Percentiles rank a stretch among this genome's conserved stretches.
Conservation (phyloP, 2,888 invertebrate species). For the Mycogona germanica region DNA sequence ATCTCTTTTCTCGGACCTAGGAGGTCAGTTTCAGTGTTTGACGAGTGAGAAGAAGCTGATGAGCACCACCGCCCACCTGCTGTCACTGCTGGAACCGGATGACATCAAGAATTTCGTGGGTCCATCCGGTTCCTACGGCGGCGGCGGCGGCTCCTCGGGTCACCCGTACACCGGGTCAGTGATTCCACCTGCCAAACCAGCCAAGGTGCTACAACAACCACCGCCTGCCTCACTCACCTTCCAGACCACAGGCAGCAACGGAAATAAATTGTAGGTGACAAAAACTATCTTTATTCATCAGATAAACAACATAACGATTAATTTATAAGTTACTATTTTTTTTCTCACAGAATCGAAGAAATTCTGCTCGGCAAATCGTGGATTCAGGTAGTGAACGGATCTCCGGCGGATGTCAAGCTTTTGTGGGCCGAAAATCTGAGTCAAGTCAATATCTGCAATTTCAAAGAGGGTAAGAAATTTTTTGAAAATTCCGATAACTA, state of each 20-base stretch:
- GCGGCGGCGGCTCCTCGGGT: not conserved
- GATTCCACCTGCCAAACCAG: not conserved
- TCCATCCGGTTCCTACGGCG: not conserved
- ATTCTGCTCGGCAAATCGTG: conserved; percentile 8
- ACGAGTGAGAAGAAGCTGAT: not conserved
- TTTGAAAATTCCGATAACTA: not conserved
- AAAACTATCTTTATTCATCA: not conserved
- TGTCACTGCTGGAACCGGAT: conserved; percentile 5
- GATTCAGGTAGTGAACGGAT: not conserved
- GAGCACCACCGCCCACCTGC: conserved; percentile 9
- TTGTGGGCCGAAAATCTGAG: conserved; percentile 5
- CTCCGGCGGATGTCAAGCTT: conserved; percentile 5
- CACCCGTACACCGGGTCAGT: not conserved
- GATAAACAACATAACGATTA: not conserved
- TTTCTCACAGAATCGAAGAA: conserved; percentile 1
- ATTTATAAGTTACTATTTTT: not conserved
- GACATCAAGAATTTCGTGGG: conserved; percentile 6
- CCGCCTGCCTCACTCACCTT: conserved; percentile 3
- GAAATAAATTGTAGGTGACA: conserved; percentile 3
- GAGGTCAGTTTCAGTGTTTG: too few species aligned
- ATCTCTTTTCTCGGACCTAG: not conserved
- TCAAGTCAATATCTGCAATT: conserved; percentile 12
- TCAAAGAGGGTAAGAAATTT: conserved; percentile 8
- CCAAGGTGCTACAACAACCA: not conserved
- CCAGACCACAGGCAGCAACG: conserved; percentile 3